Base-by-base conservation (phyloP, 2,113 vertebrate species). In the Cephalopholis sonnerati region DNA sequence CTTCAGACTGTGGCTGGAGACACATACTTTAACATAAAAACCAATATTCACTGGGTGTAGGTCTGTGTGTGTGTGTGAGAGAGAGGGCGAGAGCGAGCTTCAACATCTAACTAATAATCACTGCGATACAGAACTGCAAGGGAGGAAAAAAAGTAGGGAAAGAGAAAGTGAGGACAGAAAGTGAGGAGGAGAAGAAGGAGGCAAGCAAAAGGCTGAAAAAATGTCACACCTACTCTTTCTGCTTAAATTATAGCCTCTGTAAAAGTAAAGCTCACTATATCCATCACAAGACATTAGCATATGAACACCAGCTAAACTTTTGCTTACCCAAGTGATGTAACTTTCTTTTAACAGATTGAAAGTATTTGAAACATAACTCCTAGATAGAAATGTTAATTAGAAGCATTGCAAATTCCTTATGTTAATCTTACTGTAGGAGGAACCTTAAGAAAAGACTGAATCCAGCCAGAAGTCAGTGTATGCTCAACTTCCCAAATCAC, bases 21-120 rank as follows among this genome's bases (percentile, higher is more conserved):
- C 89, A 91, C 89, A 87, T 82, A 80, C 82, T 90, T 93, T 72
- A 89, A 90, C 85, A 83, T 89, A 82, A 85, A 81, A 89, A 84
- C 55, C 77, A 82, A 86, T 89, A 90, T 84, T 89, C 85, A 64
- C 64, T n/a, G 71, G 10, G 36, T 61, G 44, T 66, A 53, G 5
- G 72, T 58, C 12, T 32, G 57, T n/a, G 17, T 57, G 63, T 57
- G 69, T 54, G 22, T 48, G 51, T 22, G 70, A 64, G 51, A 77
- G 36, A 39, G 13, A 51, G 39, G 10, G 5, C 10, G 39, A 64
- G 22, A 61, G 24, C 39, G 24, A 16, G 22, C 62, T 82, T 77
- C 46, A 70, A 50, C 50, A 39, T n/a, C 41, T n/a, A 66, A 68
- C 58, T 87, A 74, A 82, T 88, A 82, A 84, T 79, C 27, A 82